These are phyloP conservation scores for Troides aeacus DNA, from an alignment of 2,888 invertebrate species.

Conservation along the genomic window DNA sequence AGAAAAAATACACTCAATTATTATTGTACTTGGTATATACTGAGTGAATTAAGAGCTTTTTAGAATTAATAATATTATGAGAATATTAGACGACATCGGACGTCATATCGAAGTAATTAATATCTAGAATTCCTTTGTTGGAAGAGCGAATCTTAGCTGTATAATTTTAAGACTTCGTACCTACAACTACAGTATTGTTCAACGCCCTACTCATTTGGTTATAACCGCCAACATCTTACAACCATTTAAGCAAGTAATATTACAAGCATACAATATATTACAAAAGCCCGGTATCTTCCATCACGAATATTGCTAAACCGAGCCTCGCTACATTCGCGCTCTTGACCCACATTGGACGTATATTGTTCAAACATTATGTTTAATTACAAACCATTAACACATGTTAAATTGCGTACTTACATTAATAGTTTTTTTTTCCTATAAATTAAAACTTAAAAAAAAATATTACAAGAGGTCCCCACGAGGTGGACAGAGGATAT, in stretches of 20 bases:
- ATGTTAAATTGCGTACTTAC: slow-evolving; percentile 6
- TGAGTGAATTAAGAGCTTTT: too few species aligned
- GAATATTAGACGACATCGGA: too few species aligned
- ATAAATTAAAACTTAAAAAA: too few species aligned
- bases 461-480: too few species aligned
- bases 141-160: not conserved
- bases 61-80: too few species aligned
- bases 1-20: too few species aligned
- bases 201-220: not conserved
- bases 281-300: slow-evolving; percentile 10
- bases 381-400: slow-evolving; percentile 22
- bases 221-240: not conserved
- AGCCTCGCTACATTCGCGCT: slow-evolving; percentile 40
- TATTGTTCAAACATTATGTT: slow-evolving; percentile 44
- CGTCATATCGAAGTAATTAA: too few species aligned
- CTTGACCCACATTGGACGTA: slow-evolving; percentile 52
- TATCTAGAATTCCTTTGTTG: too few species aligned
- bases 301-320: slow-evolving; percentile 28
- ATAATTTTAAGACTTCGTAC: not conserved
- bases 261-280: slow-evolving; percentile 2
- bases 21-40: too few species aligned
- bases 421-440: not conserved
- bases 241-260: not conserved
- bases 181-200: not conserved
- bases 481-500: too few species aligned